Evolutionary conservation across 1,140 invertebrate species (phyloP), one percentile per base, ranked within the genome.

Genomic region (Euwallacea similis): DNA sequence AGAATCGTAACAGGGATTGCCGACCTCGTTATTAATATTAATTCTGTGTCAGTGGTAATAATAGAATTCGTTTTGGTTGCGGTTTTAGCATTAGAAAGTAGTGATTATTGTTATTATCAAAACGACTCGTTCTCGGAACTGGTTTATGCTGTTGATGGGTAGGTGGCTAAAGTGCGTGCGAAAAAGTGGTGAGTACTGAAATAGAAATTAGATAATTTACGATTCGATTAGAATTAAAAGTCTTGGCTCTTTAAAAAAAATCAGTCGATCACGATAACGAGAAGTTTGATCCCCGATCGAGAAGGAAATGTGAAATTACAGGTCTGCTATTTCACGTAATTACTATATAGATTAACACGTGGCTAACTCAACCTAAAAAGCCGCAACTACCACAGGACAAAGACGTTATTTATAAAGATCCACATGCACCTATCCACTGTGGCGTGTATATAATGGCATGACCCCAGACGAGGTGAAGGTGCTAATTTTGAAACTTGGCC

Each of bases 41-140:
- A 54, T 65, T 10, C 54, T 13, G 41, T 54, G 63, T 53, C 63
- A 65, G 63, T 42, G 33, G n/a, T 65, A 65, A 65, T 65, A 65
- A 65, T 65, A 65, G 63, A 65, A 16, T 53, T 33, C 11, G 46
- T 50, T 50, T 11, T 13, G 46, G 46, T 50, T 50, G 46, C 9
- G 46, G 50, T 65, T 54, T 65, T 65, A 16, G 11, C 50, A 65
- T 54, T 65, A 65, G 63, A 65, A 65, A 65, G 47, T 65, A 13
- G 61, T 6, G 10, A 50, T 50, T 33, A 33, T 33, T 33, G 21
- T 33, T 33, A 33, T 33, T 33, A 33, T 33, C 21, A 33, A 33
- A 33, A 33, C 21, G 21, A 33, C 21, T 33, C 4, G 21, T 33
- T 33, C 46, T 13, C 46, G 13, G 13, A 50, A 50, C 46, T 50